Evolutionary conservation across 1,140 invertebrate species (phyloP), one percentile per base, ranked within the genome.

Genomic region (Caenorhabditis inopinata): DNA sequence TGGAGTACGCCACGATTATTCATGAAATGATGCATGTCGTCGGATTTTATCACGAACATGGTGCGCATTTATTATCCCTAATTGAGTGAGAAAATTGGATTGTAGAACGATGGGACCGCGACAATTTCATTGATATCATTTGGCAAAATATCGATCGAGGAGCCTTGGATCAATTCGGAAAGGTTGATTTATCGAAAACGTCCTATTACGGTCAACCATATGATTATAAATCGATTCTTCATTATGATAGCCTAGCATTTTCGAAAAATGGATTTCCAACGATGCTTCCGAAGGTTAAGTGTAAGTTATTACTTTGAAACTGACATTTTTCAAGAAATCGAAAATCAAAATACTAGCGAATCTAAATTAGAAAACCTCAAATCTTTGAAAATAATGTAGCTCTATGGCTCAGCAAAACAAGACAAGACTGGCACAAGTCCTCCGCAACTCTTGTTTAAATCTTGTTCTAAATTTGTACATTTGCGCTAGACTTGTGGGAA

Each of bases 1-100:
- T 88, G 86, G 87, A 89, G 29, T 89, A 88, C 47, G 80, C 86
- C 1, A 88, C 87, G 23, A 89, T 88, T 48, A 88, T 89, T 46
- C 86, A 87, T 38, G 86, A 87, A 78, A 85, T 87, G 81, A 87
- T 87, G 86, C 86, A 87, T 58, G 86, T 87, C 21, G 87, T 87
- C 27, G 85, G 85, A 16, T 87, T 87, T 45, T 87, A 88, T 68
- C 86, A 87, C 53, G 86, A 87, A 84, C 85, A 87, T 73, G 86
- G 84, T 84, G n/a, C 21, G 68, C 3, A 27, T 58, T 0, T 47
- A 1, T 49, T 11, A 32, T 32, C 38, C 14, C 6, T 42, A 73
- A 18, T 0, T 49, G 12, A 21, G 12, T 18, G 32, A 12, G 4
- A 25, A 11, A 48, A 45, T 47, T 38, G 42, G 18, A 47, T 42